Conservation (phyloP, 2,113 vertebrate genomes). For the Casuarius casuarius region DNA sequence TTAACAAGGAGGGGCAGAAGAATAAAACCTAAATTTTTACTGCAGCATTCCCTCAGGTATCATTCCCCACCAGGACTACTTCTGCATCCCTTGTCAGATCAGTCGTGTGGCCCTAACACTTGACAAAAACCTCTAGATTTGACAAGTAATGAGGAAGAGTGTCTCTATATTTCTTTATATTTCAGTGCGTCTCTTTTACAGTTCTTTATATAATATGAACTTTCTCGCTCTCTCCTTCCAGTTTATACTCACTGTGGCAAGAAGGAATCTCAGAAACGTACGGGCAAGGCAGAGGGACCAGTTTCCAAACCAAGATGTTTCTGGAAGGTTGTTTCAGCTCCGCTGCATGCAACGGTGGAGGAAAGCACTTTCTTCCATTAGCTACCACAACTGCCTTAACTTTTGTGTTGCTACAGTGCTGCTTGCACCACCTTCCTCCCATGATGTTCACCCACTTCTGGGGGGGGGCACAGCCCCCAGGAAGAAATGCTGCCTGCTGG, state of each 20-base stretch:
- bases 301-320: neutral
- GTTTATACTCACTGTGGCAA: neutral
- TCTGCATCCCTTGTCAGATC: neutral
- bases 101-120: neutral
- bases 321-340: neutral
- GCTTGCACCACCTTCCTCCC: neutral
- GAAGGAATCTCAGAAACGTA: neutral
- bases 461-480: neutral
- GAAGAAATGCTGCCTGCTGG: fast-evolving
- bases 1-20: neutral
- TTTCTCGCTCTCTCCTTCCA: neutral
- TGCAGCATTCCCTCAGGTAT: neutral
- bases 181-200: neutral
- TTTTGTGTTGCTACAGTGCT: fast-evolving
- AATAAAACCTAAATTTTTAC: neutral
- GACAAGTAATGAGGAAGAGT: neutral
- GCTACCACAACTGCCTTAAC: fast-evolving
- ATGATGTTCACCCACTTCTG: fast-evolving
- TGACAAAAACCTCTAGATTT: neutral
- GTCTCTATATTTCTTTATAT: neutral
- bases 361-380: neutral
- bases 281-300: neutral
- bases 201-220: neutral
- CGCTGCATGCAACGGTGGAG: fast-evolving
- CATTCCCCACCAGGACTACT: neutral